Conservation (phyloP, 1,140 invertebrate species). For the Parapsyche elsis region DNA sequence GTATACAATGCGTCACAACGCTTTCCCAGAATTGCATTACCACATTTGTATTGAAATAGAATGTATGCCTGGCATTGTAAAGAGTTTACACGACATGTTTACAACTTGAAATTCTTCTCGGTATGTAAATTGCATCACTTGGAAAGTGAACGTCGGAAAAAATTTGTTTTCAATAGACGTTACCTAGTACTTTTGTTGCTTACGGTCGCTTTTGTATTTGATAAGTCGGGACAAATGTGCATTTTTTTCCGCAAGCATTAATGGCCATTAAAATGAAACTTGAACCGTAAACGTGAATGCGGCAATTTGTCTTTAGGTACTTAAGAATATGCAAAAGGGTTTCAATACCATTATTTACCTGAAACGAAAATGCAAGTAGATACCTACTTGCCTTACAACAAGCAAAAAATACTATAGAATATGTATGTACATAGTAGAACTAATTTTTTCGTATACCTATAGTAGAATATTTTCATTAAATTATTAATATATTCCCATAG, state of each 20-base stretch:
- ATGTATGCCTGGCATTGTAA: not conserved
- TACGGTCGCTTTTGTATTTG: conserved; percentile 35
- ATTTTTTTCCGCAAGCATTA: conserved; percentile 40
- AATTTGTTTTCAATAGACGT: not conserved
- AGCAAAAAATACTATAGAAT: too few relatives aligned
- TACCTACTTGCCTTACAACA: not conserved
- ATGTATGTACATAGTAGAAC: too few relatives aligned
- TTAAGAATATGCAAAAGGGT: conserved; percentile 46
- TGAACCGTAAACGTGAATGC: conserved; percentile 44
- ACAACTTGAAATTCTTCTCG: conserved; percentile 36
- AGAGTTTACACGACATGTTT: conserved; percentile 37
- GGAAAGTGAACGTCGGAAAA: conserved; percentile 32
- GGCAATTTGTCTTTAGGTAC: conserved; percentile 54
- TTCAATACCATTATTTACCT: conserved; percentile 30
- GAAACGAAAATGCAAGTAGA: not conserved
- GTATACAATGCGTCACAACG: not conserved
- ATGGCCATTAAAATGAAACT: conserved; percentile 52
- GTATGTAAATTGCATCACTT: conserved; percentile 53
- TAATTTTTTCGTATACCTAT: too few relatives aligned
- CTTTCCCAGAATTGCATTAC: not conserved
- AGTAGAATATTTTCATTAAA: too few relatives aligned
- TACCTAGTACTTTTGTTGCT: not conserved
- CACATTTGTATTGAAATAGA: not conserved
- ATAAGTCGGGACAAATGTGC: conserved; percentile 23
- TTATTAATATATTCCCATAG: not conserved